Base-by-base conservation (phyloP, 2,888 invertebrate genomes). In the Xestia c-nigrum region DNA sequence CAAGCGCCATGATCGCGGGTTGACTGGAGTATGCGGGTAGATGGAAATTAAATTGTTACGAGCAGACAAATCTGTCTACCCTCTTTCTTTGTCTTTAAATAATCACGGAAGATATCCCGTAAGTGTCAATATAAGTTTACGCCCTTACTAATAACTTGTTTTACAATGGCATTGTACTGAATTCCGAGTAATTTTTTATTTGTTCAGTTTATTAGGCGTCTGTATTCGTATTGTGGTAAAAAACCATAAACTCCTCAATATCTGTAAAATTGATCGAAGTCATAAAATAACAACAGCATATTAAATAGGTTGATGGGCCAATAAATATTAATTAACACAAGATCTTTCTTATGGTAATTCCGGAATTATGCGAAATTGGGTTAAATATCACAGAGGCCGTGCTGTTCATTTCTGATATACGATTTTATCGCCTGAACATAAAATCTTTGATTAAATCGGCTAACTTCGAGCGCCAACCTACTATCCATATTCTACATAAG, bases 361-460 rank as follows among this genome's bases (percentile, higher is more conserved):
- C 21, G 64, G 61, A 61, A 66, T 63, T 64, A 63, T 72, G 46
- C 50, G 57, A 67, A 76, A 84, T 64, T 68, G 71, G 82, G 71
- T 77, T 72, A 61, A 83, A 80, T 85, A 81, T 77, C 59, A 59
- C 64, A 43, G 4, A 12, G 43, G 55, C 59, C 38, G 57, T 83
- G 57, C 31, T 31, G 31, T 31, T 31, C 31, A 31, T 31, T 31
- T 31, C 55, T 50, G 52, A 64, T 72, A 64, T 10, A 55, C n/a
- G 43, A 78, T 72, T 85, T 84, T 85, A 83, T 69, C 10, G 65
- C 12, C 38, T 21, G 52, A 19, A 59, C 83, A 46, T 84, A 83
- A 83, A 84, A 70, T 83, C 31, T 63, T 78, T 85, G 68, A 84
- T 84, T 74, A 81, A 84, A 74, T 78, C 57, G 50, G 43, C 21